Base-by-base conservation (phyloP, 2,113 vertebrate species). In the Mesoclemmys tuberculata region DNA sequence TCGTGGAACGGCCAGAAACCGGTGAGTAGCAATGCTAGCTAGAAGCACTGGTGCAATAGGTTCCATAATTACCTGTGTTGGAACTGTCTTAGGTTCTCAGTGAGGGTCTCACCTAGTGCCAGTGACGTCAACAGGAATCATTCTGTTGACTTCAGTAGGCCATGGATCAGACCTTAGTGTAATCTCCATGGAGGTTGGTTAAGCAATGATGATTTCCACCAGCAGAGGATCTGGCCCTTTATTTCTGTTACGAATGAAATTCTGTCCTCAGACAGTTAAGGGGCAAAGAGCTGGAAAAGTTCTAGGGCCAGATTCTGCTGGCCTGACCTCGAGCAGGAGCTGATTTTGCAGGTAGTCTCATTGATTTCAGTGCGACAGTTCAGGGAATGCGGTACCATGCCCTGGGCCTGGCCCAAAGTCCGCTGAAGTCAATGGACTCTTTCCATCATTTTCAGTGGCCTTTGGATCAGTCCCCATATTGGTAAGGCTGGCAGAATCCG, bases 1-100 rank as follows among this genome's bases (percentile, higher is more conserved):
- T 99, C 0, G 90, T 99, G 97, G 98, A 98, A 86, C 96, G 93
- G 80, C 98, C 98, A 1, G 96, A 98, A 71, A 98, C 80, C 29
- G 98, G 99, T 99, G 96, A 99, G 99, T 97, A 5, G 0, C 80
- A 68, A 49, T 0, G 0, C 22, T 52, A 0, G 1, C 24, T 29
- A 52, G 58, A 29, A 58, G 5, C 5, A 4, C 44, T 61, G 87
- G 48, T 84, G 35, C 71, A 26, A 29, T 48, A 22, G 7, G 2
- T 31, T 89, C 68, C 79, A 64, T 54, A 27, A 86, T 49, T 52
- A 71, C 46, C 46, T 81, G 8, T 29, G 5, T 71, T 71, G 35
- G 10, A n/a, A 22, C 64, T 38, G 3, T 71, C 21, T 21, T 49
- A 18, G 31, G 10, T 31, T 85, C 83, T n/a, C 44, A 71, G 22